Conservation (phyloP, 2,888 invertebrate genomes). For the Ophioninae sp. region DNA sequence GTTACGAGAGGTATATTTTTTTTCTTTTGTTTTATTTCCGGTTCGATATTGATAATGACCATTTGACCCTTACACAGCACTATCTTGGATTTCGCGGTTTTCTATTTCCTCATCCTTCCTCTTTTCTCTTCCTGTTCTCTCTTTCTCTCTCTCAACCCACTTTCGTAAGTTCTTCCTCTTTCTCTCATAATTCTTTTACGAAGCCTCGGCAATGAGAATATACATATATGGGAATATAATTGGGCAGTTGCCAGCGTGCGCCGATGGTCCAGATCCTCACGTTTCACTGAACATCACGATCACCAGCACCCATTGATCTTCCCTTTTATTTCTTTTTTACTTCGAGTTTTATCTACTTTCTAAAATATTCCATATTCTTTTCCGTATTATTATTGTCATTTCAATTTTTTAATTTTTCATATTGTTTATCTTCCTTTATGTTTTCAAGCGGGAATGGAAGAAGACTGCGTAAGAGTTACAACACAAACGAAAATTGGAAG, state of each 20-base stretch:
- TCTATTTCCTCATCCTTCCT: not conserved
- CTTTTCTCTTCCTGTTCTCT: not conserved
- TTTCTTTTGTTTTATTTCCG: not conserved
- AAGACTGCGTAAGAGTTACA: too few species aligned
- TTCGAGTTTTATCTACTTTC: not conserved
- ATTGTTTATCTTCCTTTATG: too few species aligned
- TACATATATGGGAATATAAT: not conserved
- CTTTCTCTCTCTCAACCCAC: constrained; percentile 1
- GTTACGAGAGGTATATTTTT: not conserved
- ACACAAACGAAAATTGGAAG: too few species aligned
- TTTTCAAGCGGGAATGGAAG: too few species aligned
- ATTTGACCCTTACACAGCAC: not conserved
- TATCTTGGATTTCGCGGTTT: not conserved
- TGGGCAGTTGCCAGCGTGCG: not conserved
- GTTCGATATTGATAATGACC: constrained; percentile 23
- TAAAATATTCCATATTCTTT: not conserved
- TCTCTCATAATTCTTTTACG: not conserved
- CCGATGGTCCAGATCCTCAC: not conserved
- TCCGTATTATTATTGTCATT: not conserved
- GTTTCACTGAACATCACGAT: not conserved
- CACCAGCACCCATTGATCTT: not conserved
- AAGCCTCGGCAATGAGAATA: not conserved
- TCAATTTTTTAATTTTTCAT: too few species aligned
- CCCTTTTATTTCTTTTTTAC: not conserved
- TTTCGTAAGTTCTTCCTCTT: not conserved